phyloP scores from a whole-genome alignment of 2,113 vertebrate species.

The Sinocyclocheilus maitianheensis region DNA sequence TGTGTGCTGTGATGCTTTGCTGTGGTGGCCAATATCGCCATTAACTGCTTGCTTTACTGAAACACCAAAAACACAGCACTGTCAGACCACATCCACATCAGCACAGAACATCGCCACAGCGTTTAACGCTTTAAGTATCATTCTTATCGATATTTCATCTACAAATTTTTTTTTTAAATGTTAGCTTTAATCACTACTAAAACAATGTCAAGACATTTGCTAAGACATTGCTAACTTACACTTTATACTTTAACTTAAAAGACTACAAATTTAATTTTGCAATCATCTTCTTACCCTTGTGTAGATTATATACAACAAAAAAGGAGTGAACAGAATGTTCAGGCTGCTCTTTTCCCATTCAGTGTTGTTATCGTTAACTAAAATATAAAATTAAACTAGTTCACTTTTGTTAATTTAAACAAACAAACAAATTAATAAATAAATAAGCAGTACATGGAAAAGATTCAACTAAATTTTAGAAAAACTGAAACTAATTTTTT shows the following conservation, averaged over 20 bases:
- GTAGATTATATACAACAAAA: neutral
- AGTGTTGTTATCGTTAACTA: neutral
- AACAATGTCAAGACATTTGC: neutral
- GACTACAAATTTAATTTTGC: neutral
- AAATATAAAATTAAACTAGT: neutral
- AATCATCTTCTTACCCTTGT: neutral
- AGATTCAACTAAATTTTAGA: neutral
- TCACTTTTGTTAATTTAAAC: too few relatives aligned
- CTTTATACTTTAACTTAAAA: neutral
- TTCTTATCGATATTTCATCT: neutral
- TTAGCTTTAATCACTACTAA: neutral
- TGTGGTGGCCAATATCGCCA: conserved; percentile 69
- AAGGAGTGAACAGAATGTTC: neutral
- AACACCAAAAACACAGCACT: conserved; percentile 73
- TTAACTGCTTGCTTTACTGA: conserved; percentile 79
- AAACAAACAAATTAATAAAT: neutral
- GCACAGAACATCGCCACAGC: conserved; percentile 64
- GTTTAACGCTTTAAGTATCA: conserved; percentile 56
- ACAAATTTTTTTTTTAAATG: neutral
- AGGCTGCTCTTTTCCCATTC: neutral
- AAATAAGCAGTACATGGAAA: neutral
- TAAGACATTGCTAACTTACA: neutral
- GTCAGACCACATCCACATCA: conserved; percentile 74
- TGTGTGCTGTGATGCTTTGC: conserved; percentile 67
- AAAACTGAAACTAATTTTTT: neutral